Conservation (phyloP, 2,113 vertebrate species). For the Rhodinocichla rosea region DNA sequence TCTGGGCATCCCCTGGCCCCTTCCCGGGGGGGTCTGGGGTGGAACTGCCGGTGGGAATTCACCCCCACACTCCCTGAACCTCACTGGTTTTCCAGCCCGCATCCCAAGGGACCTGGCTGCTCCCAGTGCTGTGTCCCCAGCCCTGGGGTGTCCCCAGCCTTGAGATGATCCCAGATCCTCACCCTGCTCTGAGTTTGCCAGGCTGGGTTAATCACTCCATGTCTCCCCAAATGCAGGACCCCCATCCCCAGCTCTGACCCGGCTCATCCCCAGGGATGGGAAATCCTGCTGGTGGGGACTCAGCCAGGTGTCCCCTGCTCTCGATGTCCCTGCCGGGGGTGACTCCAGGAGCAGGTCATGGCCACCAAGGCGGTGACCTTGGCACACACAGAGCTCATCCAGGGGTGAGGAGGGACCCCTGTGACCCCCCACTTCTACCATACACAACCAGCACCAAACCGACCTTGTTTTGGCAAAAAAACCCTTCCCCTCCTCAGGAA, state of each 20-base stretch:
- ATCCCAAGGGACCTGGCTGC: neutral
- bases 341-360: neutral
- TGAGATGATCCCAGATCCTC: neutral
- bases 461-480: accelerated
- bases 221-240: neutral
- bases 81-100: neutral
- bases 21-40: neutral
- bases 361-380: constrained; percentile 57
- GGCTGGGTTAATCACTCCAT: neutral
- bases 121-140: accelerated
- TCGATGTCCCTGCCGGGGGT: accelerated
- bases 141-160: neutral
- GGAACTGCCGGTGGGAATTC: neutral
- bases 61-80: accelerated
- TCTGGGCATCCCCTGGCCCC: no score
- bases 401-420: constrained; percentile 44
- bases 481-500: neutral
- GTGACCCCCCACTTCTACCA: neutral
- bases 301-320: neutral
- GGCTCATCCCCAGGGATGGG: neutral
- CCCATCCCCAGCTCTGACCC: neutral
- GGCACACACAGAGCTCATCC: constrained; percentile 73
- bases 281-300: no score
- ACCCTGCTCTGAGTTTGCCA: neutral
- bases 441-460: neutral